Conservation (phyloP, 2,113 vertebrate species). For the Cynocephalus volans region DNA sequence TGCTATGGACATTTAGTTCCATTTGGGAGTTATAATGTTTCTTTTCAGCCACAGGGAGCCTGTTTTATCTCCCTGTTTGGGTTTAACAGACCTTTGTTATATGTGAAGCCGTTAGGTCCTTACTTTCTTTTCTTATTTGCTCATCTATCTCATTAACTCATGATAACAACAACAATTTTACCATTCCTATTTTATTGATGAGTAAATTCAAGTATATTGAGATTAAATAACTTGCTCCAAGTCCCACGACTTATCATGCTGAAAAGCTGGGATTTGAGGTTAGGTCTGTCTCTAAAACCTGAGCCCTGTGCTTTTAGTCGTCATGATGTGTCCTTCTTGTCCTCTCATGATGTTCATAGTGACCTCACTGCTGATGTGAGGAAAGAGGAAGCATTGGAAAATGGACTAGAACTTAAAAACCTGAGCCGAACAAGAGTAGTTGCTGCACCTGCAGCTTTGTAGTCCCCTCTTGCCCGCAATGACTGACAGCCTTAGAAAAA, state of each 20-base stretch:
- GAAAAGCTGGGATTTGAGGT: not conserved
- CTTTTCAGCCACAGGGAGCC: too few species aligned
- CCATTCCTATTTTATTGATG: not conserved
- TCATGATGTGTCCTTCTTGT: not conserved
- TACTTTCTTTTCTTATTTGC: not conserved
- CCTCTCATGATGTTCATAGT: not conserved
- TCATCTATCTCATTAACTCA: not conserved
- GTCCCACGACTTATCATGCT: not conserved
- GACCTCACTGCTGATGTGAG: not conserved
- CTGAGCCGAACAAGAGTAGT: not conserved
- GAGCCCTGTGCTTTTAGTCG: not conserved
- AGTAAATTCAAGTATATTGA: not conserved
- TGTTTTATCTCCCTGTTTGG: too few species aligned
- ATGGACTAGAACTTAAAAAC: not conserved
- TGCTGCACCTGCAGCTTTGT: not conserved
- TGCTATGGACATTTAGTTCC: too few species aligned
- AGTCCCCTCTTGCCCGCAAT: not conserved
- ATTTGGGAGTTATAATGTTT: too few species aligned
- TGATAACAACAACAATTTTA: not conserved
- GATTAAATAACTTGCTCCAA: not conserved
- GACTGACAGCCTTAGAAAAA: not conserved
- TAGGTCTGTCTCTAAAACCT: not conserved
- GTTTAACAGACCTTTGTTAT: not conserved
- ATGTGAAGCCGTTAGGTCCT: not conserved
- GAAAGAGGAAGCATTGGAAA: not conserved